A percentile compares a stretch with the other conserved stretches of the same genome.
Conservation (phyloP, 2,888 invertebrate species). For the Seira musarum region DNA sequence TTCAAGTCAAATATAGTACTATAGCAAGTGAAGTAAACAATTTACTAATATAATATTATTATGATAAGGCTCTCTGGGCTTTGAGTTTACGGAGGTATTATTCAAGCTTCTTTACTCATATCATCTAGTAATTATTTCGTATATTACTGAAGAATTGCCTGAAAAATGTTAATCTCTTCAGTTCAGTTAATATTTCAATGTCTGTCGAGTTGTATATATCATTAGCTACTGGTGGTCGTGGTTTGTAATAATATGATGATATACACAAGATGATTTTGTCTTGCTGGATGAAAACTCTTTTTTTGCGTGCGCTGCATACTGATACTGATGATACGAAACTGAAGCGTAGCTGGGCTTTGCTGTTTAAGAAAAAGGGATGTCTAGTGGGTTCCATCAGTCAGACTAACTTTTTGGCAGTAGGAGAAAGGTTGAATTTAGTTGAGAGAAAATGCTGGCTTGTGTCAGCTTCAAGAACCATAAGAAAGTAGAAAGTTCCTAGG, state of each 20-base stretch:
- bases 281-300: background rate
- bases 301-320: background rate
- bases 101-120: background rate
- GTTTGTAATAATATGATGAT: background rate
- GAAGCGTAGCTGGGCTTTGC: background rate
- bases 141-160: background rate
- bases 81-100: no score
- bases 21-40: background rate
- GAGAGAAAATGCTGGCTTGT: no score
- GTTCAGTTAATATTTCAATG: background rate
- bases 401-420: slow-evolving; percentile 43
- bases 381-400: slow-evolving; percentile 4
- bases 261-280: background rate
- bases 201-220: background rate
- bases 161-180: background rate
- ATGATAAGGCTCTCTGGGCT: no score
- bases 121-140: background rate
- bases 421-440: slow-evolving; percentile 49
- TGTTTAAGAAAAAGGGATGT: slow-evolving; percentile 25
- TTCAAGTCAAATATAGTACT: background rate
- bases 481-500: slow-evolving; percentile 1
- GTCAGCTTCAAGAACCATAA: no score
- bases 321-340: background rate
- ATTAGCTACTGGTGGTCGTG: no score
- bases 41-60: no score